Conservation (phyloP, 2,888 invertebrate species). For the Ectropis crepuscularia region DNA sequence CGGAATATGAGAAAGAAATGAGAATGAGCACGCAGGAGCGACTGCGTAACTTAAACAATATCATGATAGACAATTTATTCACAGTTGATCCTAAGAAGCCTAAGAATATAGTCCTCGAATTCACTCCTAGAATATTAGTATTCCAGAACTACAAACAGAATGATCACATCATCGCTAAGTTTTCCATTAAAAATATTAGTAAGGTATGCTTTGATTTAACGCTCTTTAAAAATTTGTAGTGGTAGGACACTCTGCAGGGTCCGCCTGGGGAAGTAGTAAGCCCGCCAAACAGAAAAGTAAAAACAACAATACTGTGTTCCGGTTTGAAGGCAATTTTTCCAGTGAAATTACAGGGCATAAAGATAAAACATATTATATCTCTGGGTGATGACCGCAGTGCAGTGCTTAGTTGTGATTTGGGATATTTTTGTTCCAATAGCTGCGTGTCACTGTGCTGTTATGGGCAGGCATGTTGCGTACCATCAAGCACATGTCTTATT, state of each 20-base stretch:
- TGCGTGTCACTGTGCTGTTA: too few relatives aligned
- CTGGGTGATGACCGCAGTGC: not conserved
- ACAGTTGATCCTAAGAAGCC: slow-evolving; percentile 45
- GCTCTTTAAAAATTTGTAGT: not conserved
- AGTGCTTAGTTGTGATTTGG: not conserved
- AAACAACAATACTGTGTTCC: too few relatives aligned
- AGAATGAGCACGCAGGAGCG: slow-evolving; percentile 65
- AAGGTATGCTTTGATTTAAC: slow-evolving; percentile 67
- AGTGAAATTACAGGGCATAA: too few relatives aligned
- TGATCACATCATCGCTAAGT: slow-evolving; percentile 74
- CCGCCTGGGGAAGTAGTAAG: too few relatives aligned
- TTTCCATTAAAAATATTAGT: slow-evolving; percentile 84
- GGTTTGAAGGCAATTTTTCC: too few relatives aligned
- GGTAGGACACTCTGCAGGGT: too few relatives aligned
- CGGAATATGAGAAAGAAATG: slow-evolving; percentile 72
- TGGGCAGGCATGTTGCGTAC: too few relatives aligned
- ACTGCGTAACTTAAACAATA: slow-evolving; percentile 60
- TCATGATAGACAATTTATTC: slow-evolving; percentile 67
- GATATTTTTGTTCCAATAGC: too few relatives aligned
- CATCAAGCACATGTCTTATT: too few relatives aligned
- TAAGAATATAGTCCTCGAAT: slow-evolving; percentile 58
- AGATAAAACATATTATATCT: too few relatives aligned
- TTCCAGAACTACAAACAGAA: slow-evolving; percentile 86
- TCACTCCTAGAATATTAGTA: slow-evolving; percentile 82
- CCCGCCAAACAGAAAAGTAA: too few relatives aligned